These are phyloP conservation scores for Drosophila borealis DNA, from an alignment of 2,888 invertebrate species.

Conservation along the genomic window DNA sequence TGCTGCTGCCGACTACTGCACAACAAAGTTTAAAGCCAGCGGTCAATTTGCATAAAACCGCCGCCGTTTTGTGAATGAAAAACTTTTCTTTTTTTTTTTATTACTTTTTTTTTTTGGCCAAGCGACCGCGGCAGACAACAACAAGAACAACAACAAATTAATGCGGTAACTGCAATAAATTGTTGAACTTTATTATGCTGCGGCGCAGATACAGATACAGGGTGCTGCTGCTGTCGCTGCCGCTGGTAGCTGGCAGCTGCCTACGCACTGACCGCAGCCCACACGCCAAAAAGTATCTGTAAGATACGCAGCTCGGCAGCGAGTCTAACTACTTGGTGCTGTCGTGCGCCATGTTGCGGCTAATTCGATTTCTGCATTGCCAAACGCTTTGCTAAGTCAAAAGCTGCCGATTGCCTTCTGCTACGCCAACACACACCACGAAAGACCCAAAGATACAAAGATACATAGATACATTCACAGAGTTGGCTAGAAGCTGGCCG, in stretches of 20 bases:
- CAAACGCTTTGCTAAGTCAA: slow-evolving; percentile 77
- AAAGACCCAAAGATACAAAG: slow-evolving; percentile 29
- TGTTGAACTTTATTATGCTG: slow-evolving; percentile 81
- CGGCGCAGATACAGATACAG: slow-evolving; percentile 62
- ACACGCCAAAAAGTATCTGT: slow-evolving; percentile 66
- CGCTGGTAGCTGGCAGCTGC: slow-evolving; percentile 45
- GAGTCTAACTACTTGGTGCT: slow-evolving; percentile 36
- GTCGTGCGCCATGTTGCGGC: slow-evolving; percentile 72
- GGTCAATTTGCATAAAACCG: slow-evolving; percentile 78
- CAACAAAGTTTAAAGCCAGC: slow-evolving; percentile 57
- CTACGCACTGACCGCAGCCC: slow-evolving; percentile 74
- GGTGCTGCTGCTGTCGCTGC: slow-evolving; percentile 40
- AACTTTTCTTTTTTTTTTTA: slow-evolving; percentile 5
- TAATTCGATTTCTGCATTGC: slow-evolving; percentile 77
- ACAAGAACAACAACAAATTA: slow-evolving; percentile 77
- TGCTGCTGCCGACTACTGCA: slow-evolving; percentile 29
- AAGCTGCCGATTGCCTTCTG: slow-evolving; percentile 74
- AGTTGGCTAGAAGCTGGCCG: slow-evolving; percentile 45
- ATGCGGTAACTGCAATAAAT: slow-evolving; percentile 82
- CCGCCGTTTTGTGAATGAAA: slow-evolving; percentile 79
- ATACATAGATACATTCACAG: slow-evolving; percentile 39
- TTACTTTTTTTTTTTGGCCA: slow-evolving; percentile 22
- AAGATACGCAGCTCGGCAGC: slow-evolving; percentile 65
- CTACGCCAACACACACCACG: slow-evolving; percentile 69
- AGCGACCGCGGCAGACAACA: slow-evolving; percentile 34